Base-by-base conservation (phyloP, 2,797 vertebrate genomes). In the Danio albolineatus region DNA sequence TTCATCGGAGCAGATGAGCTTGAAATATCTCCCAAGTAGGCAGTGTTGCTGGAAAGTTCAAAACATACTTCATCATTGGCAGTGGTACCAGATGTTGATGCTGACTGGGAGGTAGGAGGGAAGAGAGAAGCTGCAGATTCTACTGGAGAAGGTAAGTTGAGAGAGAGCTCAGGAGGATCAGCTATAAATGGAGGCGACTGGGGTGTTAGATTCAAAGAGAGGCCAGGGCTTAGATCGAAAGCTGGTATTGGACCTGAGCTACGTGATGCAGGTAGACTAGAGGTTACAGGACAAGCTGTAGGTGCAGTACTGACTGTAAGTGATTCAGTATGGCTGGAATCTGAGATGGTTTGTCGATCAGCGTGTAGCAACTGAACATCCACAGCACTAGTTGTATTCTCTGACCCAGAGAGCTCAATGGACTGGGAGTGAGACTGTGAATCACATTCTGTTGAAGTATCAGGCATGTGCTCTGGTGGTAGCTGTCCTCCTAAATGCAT, bases 401-500 rank as follows among this genome's bases (percentile, higher is more conserved):
- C 69, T 78, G 82, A 88, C 51, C 59, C 65, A 39, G 66, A 80
- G 80, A 16, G 91, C 80, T 88, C 85, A 78, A 76, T 88, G 82
- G 89, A 85, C 21, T 91, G 88, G 78, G 87, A 76, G 76, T 81
- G 80, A 14, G 81, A 84, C 79, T 87, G 89, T 62, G 81, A 85
- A 83, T 87, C 73, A 64, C 60, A 39, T 54, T 91, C 89, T 76
- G 83, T 62, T 82, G 83, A 59, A 67, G 89, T 88, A 76, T 92
- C 88, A 0, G 89, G 89, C 48, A 85, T 73, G 44, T 88, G 87
- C 69, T 91, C 92, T 39, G 93, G 87, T 49, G 96, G 95, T 73
- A 97, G 93, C 80, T 97, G 96, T 66, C 96, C 96, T 12, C 96
- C 96, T 60, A 97, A 93, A 79, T 97, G 96, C 96, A 97, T 96